phyloP scores from a whole-genome alignment of 2,888 invertebrate genomes.

The Ophioninae sp. region DNA sequence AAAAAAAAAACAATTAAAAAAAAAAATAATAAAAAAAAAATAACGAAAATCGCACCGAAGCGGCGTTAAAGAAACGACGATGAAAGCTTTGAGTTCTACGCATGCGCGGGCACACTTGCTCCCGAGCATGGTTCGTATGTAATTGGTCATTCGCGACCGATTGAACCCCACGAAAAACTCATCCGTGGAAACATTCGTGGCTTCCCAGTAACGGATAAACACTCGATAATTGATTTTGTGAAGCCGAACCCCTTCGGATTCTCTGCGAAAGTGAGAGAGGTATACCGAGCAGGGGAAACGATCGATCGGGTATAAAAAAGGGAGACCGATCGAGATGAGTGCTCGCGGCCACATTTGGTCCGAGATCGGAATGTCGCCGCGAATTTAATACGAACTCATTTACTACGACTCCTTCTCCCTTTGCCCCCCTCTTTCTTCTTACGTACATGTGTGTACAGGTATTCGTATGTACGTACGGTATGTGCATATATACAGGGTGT shows the following conservation, averaged over 20 bases:
- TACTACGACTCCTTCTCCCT: conserved; percentile 40
- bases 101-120: no score
- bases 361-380: conserved; percentile 69
- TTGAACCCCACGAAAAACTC: conserved; percentile 51
- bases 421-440: conserved; percentile 16
- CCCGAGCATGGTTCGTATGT: no score
- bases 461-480: not conserved
- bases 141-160: conserved; percentile 4
- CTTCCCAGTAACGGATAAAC: conserved; percentile 69
- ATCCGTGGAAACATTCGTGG: conserved; percentile 62
- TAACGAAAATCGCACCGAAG: not conserved
- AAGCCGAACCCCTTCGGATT: conserved; percentile 62
- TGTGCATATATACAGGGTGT: not conserved
- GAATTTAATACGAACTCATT: conserved; percentile 68
- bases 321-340: conserved; percentile 53
- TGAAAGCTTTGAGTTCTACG: not conserved
- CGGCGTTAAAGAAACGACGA: not conserved
- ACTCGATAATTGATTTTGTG: conserved; percentile 72
- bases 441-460: not conserved
- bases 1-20: no score
- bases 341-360: conserved; percentile 67
- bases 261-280: conserved; percentile 20
- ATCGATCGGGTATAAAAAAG: conserved; percentile 56
- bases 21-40: no score
- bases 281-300: conserved; percentile 1